Percentiles rank a stretch among this genome's conserved stretches.
These are phyloP conservation scores for Polypedilum vanderplanki DNA, from an alignment of 1,140 invertebrate species.

Conservation along the genomic window DNA sequence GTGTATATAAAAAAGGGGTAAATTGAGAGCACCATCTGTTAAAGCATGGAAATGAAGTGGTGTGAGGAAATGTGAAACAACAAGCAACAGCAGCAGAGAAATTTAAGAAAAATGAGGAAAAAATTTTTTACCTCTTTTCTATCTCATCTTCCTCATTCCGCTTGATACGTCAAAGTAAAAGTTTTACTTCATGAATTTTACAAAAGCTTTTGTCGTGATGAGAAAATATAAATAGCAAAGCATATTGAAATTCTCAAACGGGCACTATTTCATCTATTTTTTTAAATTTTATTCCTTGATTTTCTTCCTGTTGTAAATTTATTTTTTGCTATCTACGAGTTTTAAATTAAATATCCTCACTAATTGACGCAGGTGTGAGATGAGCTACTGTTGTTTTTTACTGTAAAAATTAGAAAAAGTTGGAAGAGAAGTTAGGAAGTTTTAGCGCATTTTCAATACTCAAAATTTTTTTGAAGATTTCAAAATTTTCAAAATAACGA, in stretches of 20 bases:
- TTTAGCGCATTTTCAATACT: too few species aligned
- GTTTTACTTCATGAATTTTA: constrained; percentile 2
- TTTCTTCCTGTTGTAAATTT: background rate
- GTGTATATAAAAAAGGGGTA: too few species aligned
- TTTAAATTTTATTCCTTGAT: background rate
- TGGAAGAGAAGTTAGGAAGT: too few species aligned
- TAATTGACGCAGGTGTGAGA: background rate
- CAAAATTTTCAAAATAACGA: too few species aligned
- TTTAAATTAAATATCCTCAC: background rate
- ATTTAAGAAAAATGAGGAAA: background rate
- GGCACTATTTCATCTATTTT: background rate
- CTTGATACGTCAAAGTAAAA: background rate
- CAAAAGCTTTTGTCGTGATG: constrained; percentile 6
- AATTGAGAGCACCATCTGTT: background rate
- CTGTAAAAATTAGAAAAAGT: too few species aligned
- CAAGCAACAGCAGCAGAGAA: background rate
- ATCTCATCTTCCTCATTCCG: background rate
- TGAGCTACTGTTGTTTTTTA: too few species aligned
- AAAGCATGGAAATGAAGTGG: background rate
- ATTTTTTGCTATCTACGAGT: background rate
- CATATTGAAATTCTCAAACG: background rate
- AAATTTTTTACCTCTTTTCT: background rate
- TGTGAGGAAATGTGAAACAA: background rate
- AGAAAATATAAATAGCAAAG: background rate
- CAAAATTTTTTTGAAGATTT: too few species aligned